Evolutionary conservation across 2,113 vertebrate species (phyloP), one percentile per base, ranked within the genome.

Genomic region (Lutjanus erythropterus): DNA sequence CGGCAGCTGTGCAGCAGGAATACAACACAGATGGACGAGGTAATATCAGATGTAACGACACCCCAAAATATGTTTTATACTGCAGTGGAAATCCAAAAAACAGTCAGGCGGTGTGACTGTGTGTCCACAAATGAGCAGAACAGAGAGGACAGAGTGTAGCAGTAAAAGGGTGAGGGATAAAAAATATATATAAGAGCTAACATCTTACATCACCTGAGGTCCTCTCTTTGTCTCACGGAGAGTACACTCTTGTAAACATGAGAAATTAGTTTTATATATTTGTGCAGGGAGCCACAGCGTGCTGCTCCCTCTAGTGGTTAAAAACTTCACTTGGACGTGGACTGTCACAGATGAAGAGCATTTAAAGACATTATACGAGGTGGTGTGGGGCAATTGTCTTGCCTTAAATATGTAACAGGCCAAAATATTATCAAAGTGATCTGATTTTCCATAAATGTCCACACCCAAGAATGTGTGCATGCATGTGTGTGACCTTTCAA

Each of bases 251-350:
- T 65, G 50, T 41, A 47, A 44, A 62, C 44, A 60, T 23, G 46
- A 33, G 27, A 35, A 9, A 46, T 65, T 23, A 56, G 15, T 75
- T 84, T 62, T 29, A 47, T 61, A 11, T 44, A 23, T 65, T 37
- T 68, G 39, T 59, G 52, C 61, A 41, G 39, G 18, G 27, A 46
- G 65, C n/a, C 14, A 49, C 47, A 49, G 66, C 56, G 46, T 0
- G 16, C 14, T 33, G 76, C 79, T 37, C 81, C 88, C 86, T 81
- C 86, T 91, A 75, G 79, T 86, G 90, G 81, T 60, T 29, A 2
- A 7, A 41, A 49, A 39, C 44, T 75, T 64, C 15, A 60, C 6
- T 70, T 50, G 29, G 35, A 61, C 44, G 49, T 15, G 61, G 0
- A 8, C 53, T 11, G 33, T 53, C 35, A 37, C 3, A 55, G 27